Evolutionary conservation across 2,797 vertebrate genomes (phyloP).

Genomic region (Nyctibius grandis): DNA sequence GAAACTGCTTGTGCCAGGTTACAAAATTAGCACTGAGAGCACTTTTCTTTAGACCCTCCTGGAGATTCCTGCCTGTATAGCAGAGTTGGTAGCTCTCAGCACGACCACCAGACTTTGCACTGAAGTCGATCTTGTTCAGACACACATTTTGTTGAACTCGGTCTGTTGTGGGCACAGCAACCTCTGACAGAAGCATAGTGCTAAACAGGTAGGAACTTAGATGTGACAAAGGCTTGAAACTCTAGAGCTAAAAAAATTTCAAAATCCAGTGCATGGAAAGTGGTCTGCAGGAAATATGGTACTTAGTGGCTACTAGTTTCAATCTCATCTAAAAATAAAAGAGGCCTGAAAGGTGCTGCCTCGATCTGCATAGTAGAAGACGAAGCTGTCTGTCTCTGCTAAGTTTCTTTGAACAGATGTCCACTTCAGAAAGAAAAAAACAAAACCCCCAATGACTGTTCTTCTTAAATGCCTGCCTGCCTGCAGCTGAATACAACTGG

Average conservation of each 20-base stretch:
- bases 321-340: not conserved
- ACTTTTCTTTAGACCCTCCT: not conserved
- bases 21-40: not conserved
- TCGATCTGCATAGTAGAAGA: not conserved
- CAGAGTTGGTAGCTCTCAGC: not conserved
- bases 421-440: not conserved
- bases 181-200: not conserved
- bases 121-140: not conserved
- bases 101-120: not conserved
- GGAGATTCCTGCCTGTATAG: not conserved
- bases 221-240: not conserved
- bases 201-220: not conserved
- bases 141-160: not conserved
- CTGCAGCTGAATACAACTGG: not conserved
- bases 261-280: not conserved
- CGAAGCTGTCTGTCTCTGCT: not conserved
- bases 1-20: not conserved
- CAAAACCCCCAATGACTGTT: rapidly evolving
- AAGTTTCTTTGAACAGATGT: not conserved
- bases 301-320: rapidly evolving
- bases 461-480: not conserved
- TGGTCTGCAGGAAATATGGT: not conserved
- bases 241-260: not conserved
- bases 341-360: not conserved
- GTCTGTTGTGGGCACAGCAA: not conserved